Evolutionary conservation across 2,888 invertebrate genomes (phyloP), one percentile per base, ranked within the genome.

Genomic region (Aphodius granarius): DNA sequence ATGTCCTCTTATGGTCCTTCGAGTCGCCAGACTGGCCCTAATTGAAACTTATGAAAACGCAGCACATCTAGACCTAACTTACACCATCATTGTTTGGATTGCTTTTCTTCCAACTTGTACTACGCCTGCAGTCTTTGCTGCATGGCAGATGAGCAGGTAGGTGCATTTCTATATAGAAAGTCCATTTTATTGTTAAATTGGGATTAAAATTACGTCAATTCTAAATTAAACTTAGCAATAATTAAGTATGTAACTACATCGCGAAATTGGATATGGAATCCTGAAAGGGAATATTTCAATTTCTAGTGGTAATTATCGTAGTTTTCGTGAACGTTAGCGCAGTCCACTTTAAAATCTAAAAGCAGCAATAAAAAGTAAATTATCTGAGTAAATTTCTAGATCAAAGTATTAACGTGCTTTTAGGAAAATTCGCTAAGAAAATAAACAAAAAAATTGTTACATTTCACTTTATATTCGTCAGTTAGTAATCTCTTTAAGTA

Each of bases 41-140:
- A 88, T 89, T 73, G 94, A 94, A 84, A 93, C 92, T 0, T 92
- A 93, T 82, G 91, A 92, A 78, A 93, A 93, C 84, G 89, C 89
- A 70, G 90, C 89, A 63, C 91, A 92, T 81, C 91, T 93, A 78
- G 93, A 94, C 82, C 89, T 93, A 72, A 91, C 91, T 1, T 94
- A 91, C 84, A 89, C 91, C 70, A 89, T 91, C 83, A 91, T 93
- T 81, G 91, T 93, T 5, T 93, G 93, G 92, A 86, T 93, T 74
- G 93, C 91, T 0, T 94, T 93, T 81, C 82, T 93, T 75, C 92
- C 93, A 5, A 91, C 91, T 0, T 90, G 92, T 75, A 89, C 90
- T 19, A 93, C 92, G 19, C 94, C 94, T 0, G 86, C 90, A 43
- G 86, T 93, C 71, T 93, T 91, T 81, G 90, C 90, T 6, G 88